Evolutionary conservation across 2,113 vertebrate genomes (phyloP).

Genomic region (Girardinichthys multiradiatus): DNA sequence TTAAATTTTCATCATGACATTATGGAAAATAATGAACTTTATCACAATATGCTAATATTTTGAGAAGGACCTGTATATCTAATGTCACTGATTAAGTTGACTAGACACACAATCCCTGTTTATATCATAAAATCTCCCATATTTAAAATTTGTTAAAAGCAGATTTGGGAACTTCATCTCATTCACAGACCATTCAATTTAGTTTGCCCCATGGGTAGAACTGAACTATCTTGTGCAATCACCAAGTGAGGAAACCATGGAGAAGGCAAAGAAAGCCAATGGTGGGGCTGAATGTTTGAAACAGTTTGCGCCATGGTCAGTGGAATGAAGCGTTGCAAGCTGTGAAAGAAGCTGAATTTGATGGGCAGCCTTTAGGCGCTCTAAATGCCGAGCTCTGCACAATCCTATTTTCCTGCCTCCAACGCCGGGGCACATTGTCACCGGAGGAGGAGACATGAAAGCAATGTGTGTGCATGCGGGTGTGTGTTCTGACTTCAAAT

Average conservation of each 20-base stretch:
- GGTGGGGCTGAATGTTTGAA: conserved; percentile 52
- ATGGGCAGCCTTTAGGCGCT: conserved; percentile 67
- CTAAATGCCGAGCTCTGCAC: conserved; percentile 64
- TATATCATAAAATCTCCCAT: no score
- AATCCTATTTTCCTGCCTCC: conserved; percentile 73
- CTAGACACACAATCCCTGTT: no score
- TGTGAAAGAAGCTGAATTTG: conserved; percentile 39
- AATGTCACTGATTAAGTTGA: no score
- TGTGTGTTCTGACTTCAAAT: conserved; percentile 44
- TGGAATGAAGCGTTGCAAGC: conserved; percentile 32
- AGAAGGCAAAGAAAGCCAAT: conserved; percentile 36
- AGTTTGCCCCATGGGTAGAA: no score
- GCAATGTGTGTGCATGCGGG: conserved; percentile 18
- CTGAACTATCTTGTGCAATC: not conserved
- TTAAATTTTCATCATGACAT: no score
- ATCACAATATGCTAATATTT: no score
- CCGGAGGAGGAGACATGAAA: conserved; percentile 72
- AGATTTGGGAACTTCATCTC: no score
- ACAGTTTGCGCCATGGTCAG: conserved; percentile 44
- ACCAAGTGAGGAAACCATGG: no score
- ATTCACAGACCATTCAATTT: no score
- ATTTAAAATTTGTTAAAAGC: no score
- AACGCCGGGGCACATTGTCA: conserved; percentile 62
- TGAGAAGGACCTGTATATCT: no score
- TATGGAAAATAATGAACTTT: no score